A percentile compares a stretch with the other conserved stretches of the same genome.
Conservation (phyloP, 2,888 invertebrate species). For the Drosophila anceps region DNA sequence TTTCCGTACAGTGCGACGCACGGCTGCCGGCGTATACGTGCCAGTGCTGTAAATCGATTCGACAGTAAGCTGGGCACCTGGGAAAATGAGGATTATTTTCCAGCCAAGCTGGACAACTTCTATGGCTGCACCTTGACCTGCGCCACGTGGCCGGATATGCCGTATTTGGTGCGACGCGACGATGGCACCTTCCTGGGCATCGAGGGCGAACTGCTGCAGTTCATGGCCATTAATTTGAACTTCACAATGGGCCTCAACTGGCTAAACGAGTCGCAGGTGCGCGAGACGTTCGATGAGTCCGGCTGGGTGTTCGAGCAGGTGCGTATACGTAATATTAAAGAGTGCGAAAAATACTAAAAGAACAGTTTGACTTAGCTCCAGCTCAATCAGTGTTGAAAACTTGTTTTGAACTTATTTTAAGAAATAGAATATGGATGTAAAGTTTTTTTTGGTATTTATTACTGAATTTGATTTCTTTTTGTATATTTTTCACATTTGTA, state of each 20-base stretch:
- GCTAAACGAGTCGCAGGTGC: constrained; percentile 62
- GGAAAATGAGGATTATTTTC: constrained; percentile 52
- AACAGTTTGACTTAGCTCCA: too few relatives aligned
- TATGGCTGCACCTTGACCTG: constrained; percentile 75
- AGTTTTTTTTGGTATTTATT: too few relatives aligned
- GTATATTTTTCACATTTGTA: too few relatives aligned
- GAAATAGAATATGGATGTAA: too few relatives aligned
- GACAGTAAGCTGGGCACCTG: constrained; percentile 33
- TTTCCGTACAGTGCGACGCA: constrained; percentile 63
- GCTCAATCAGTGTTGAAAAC: too few relatives aligned
- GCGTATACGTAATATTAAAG: constrained; percentile 10
- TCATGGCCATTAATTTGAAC: constrained; percentile 69
- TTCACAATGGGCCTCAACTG: constrained; percentile 68
- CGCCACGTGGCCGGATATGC: constrained; percentile 79
- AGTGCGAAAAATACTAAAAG: not conserved
- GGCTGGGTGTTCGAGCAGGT: constrained; percentile 71
- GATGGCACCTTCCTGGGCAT: constrained; percentile 68
- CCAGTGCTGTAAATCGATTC: constrained; percentile 68
- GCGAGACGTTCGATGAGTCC: constrained; percentile 61
- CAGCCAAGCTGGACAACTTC: constrained; percentile 68
- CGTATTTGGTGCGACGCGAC: constrained; percentile 63
- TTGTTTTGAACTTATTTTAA: too few relatives aligned
- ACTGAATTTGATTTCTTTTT: too few relatives aligned
- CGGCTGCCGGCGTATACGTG: constrained; percentile 56
- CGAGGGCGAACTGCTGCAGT: constrained; percentile 76